Evolutionary conservation across 1,140 invertebrate genomes (phyloP), one percentile per base, ranked within the genome.

Genomic region (Drosophila teissieri): DNA sequence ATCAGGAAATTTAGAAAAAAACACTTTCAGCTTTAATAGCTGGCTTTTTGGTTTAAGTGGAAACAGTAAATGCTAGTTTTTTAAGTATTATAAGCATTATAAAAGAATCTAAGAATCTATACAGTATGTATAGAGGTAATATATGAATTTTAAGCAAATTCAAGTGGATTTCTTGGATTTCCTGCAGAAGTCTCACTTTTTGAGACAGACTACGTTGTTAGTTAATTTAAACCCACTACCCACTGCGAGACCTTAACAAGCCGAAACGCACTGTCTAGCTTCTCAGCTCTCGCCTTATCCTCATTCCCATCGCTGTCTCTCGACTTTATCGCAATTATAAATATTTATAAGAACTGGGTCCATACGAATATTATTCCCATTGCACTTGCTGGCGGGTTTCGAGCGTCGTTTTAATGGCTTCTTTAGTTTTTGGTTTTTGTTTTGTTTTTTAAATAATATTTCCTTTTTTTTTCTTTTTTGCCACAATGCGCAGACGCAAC

Each of bases 251-350:
- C 44, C n/a, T 34, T 67, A 67, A 48, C 52, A 72, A 42, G 56
- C 49, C 22, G 67, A 44, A 56, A 46, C 54, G 31, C 56, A 45
- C 54, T 51, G 53, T 76, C 58, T 62, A 57, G 52, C 36, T 19
- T 37, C 40, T 1, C 11, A 10, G 34, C 4, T 45, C 6, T 45
- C 6, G 19, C n/a, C 8, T 45, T 45, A 37, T 36, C 40, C 22
- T 19, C 65, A 55, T 69, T 68, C 67, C 40, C 67, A 69, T 45
- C 15, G 31, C 46, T 55, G 63, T 45, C 49, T 52, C 54, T 61
- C 61, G 77, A 56, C 55, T 74, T 68, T 69, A 73, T 63, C 31
- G 61, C 62, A 64, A 78, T 74, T 82, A 78, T 82, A 82, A 83
- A 78, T 82, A 83, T 78, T 83, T 83, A 82, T 83, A 64, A 72